Evolutionary conservation across 2,888 invertebrate species (phyloP).

Genomic region (Cepaea hortensis): DNA sequence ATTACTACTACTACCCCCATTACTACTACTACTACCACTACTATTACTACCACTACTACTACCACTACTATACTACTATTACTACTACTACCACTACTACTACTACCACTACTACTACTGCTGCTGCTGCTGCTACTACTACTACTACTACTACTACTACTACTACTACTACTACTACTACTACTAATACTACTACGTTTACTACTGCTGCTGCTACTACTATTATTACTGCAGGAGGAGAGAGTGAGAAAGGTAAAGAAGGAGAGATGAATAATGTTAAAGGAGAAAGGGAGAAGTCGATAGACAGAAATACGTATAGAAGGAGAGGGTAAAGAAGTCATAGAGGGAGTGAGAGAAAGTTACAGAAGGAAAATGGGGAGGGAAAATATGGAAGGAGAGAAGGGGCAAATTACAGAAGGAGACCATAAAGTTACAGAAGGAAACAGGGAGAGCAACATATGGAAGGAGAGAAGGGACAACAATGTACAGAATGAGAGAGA

Average conservation of each 20-base stretch:
- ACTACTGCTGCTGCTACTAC: constrained; percentile 41
- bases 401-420: no score
- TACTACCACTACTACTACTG: constrained; percentile 35
- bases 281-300: no score
- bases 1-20: background rate
- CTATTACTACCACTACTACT: constrained; percentile 35
- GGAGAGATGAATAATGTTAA: no score
- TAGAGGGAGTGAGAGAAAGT: no score
- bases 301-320: no score
- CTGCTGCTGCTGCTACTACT: constrained; percentile 23
- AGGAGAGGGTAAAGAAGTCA: no score
- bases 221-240: background rate
- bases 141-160: constrained; percentile 38
- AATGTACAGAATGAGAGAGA: background rate
- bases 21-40: constrained; percentile 39
- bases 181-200: constrained; percentile 34
- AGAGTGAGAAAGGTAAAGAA: no score
- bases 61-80: constrained; percentile 40
- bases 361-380: no score
- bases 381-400: no score
- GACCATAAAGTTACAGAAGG: no score
- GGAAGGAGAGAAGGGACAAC: no score
- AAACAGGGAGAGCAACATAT: no score
- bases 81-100: constrained; percentile 37
- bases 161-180: constrained; percentile 46